These are phyloP conservation scores for Penaeus japonicus DNA, from an alignment of 1,140 invertebrate species.

Conservation along the genomic window DNA sequence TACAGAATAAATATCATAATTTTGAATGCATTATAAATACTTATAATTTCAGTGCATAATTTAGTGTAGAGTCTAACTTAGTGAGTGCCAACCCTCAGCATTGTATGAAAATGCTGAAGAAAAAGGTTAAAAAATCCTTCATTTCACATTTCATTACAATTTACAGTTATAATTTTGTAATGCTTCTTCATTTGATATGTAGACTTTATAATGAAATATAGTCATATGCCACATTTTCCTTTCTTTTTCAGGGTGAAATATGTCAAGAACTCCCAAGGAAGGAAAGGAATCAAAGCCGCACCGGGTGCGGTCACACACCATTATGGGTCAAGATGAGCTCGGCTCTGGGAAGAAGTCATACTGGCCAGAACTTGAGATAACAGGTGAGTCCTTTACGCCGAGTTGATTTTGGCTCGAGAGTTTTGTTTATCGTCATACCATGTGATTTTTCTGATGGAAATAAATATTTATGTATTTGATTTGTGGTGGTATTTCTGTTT, in stretches of 20 bases:
- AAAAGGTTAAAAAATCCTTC: too few species aligned
- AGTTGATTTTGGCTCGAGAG: background rate
- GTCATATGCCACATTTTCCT: background rate
- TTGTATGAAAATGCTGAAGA: too few species aligned
- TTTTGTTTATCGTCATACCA: background rate
- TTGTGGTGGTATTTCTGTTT: too few species aligned
- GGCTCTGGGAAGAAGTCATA: constrained; percentile 89
- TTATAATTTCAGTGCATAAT: too few species aligned
- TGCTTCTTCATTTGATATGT: too few species aligned
- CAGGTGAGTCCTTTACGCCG: constrained; percentile 64
- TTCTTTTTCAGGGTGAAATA: constrained; percentile 50
- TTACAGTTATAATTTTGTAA: too few species aligned
- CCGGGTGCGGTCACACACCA: constrained; percentile 77
- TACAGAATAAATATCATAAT: too few species aligned
- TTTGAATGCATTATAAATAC: too few species aligned
- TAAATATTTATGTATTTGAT: background rate
- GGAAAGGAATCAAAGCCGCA: constrained; percentile 51
- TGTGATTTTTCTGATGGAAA: background rate
- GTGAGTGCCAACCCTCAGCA: too few species aligned
- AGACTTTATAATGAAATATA: background rate
- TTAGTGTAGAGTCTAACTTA: too few species aligned
- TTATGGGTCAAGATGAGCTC: constrained; percentile 90
- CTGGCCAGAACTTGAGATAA: constrained; percentile 83
- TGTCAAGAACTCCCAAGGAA: constrained; percentile 57
- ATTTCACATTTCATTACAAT: too few species aligned